A percentile compares a stretch with the other conserved stretches of the same genome.
These are phyloP conservation scores for Aphidius ervi DNA, from an alignment of 1,140 invertebrate genomes.

Conservation along the genomic window DNA sequence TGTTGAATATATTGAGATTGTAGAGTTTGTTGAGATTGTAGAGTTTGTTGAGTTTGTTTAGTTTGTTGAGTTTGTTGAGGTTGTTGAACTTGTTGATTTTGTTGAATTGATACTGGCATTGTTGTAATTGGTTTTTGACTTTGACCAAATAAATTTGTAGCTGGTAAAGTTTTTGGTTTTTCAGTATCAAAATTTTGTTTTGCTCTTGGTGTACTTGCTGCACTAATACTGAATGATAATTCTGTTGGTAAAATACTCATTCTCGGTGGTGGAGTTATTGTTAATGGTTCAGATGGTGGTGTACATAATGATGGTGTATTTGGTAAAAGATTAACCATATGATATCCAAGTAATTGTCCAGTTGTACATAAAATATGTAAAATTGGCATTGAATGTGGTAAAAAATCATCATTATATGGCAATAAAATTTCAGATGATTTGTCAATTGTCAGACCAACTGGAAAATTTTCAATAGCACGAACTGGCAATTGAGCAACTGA, in stretches of 20 bases:
- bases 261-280: conserved; percentile 19
- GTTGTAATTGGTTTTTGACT: too few species aligned
- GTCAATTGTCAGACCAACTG: conserved; percentile 59
- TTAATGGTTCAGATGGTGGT: conserved; percentile 43
- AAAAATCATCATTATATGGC: conserved; percentile 51
- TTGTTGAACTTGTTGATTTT: conserved; percentile 15
- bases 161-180: conserved; percentile 2
- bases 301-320: conserved; percentile 47
- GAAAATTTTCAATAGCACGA: conserved; percentile 55
- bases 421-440: conserved; percentile 50
- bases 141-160: too few species aligned
- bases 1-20: conserved; percentile 11
- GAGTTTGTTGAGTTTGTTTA: too few species aligned
- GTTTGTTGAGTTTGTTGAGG: neutral
- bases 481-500: conserved; percentile 60
- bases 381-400: conserved; percentile 57
- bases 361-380: conserved; percentile 58
- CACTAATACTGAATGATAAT: conserved; percentile 34
- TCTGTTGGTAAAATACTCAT: conserved; percentile 28
- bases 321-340: conserved; percentile 54
- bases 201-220: conserved; percentile 38
- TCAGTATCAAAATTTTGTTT: conserved; percentile 28
- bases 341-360: conserved; percentile 59
- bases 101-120: too few species aligned
- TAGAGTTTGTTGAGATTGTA: too few species aligned